phyloP scores from a whole-genome alignment of 2,888 invertebrate genomes.

The Eustalomyia histrio region DNA sequence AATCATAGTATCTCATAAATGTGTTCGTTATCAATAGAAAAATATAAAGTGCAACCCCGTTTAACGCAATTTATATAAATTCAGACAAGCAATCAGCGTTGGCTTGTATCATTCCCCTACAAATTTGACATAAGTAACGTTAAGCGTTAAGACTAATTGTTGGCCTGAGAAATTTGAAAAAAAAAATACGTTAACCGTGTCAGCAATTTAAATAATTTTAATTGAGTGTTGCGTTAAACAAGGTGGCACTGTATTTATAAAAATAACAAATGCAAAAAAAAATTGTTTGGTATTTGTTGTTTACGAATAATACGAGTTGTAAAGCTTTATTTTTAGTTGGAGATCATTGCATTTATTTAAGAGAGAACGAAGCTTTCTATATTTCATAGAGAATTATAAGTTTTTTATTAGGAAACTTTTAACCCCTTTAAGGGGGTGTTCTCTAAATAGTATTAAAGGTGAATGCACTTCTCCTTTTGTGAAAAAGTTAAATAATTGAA shows the following conservation, averaged over 20 bases:
- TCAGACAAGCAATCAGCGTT: too few species aligned
- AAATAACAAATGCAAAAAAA: neutral
- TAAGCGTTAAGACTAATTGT: too few species aligned
- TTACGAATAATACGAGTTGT: neutral
- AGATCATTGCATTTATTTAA: neutral
- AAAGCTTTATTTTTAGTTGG: conserved; percentile 2
- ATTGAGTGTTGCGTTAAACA: too few species aligned
- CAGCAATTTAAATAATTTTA: neutral
- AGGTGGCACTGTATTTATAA: too few species aligned
- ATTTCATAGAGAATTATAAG: neutral
- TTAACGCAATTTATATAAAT: too few species aligned
- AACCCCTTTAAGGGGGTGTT: conserved; percentile 5
- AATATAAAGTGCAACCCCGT: too few species aligned
- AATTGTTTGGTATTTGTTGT: neutral
- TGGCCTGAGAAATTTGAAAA: too few species aligned
- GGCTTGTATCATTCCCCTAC: too few species aligned
- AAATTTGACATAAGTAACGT: too few species aligned
- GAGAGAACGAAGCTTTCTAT: neutral
- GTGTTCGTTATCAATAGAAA: conserved; percentile 1
- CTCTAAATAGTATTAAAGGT: conserved; percentile 5
- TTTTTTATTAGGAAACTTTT: conserved; percentile 2
- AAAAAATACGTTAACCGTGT: too few species aligned
- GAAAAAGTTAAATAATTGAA: conserved; percentile 2
- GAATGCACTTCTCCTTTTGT: conserved; percentile 26
- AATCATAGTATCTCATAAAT: neutral